These are phyloP conservation scores for Orchestes rusci DNA, from an alignment of 2,888 invertebrate species.

Conservation along the genomic window DNA sequence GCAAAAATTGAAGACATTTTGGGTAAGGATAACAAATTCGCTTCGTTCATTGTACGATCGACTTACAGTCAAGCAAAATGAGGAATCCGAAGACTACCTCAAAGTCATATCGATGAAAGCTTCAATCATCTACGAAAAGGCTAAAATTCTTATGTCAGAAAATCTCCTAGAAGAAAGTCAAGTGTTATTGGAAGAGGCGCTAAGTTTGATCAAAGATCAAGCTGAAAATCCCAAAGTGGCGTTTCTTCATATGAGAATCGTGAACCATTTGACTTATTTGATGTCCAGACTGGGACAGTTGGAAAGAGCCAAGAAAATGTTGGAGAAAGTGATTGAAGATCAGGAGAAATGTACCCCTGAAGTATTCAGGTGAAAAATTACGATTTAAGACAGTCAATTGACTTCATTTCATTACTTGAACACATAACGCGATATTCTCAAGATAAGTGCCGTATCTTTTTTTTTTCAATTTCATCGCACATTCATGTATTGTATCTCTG, in stretches of 20 bases:
- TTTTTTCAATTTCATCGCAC: too few relatives aligned
- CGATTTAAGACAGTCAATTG: not conserved
- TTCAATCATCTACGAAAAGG: conserved; percentile 40
- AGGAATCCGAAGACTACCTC: conserved; percentile 27
- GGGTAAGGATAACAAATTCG: conserved; percentile 4
- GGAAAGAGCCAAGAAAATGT: conserved; percentile 45
- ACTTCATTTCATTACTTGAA: too few relatives aligned
- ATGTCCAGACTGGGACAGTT: conserved; percentile 49
- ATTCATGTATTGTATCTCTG: too few relatives aligned
- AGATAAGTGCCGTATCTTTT: too few relatives aligned
- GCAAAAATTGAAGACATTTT: conserved; percentile 29
- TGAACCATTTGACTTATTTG: conserved; percentile 53
- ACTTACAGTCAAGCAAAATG: conserved; percentile 11
- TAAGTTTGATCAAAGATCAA: conserved; percentile 32
- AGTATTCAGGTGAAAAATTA: conserved; percentile 32
- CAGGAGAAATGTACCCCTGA: conserved; percentile 29
- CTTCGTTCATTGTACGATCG: conserved; percentile 1
- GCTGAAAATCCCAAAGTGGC: conserved; percentile 33
- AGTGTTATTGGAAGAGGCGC: conserved; percentile 33
- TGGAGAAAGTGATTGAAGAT: conserved; percentile 46
- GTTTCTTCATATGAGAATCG: conserved; percentile 50
- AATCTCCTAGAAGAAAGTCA: conserved; percentile 32
- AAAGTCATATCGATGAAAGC: conserved; percentile 37
- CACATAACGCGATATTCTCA: too few relatives aligned
- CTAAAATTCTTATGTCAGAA: conserved; percentile 35